Conservation (phyloP, 2,797 vertebrate genomes). For the Heterohyrax brucei region DNA sequence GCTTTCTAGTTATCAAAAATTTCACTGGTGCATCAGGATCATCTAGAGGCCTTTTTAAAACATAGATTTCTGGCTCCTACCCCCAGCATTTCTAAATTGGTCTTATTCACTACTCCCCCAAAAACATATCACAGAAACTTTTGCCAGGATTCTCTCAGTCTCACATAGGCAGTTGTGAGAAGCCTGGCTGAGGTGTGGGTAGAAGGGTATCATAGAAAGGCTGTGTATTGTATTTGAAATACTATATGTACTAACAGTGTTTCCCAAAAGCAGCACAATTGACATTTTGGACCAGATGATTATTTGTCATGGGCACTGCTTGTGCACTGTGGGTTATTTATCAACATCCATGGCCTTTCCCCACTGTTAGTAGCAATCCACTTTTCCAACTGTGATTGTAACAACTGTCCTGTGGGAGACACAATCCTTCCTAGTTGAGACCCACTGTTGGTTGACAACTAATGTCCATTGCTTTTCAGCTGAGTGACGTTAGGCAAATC, state of each 20-base stretch:
- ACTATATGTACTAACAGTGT: background rate
- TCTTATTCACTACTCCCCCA: background rate
- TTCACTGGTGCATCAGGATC: background rate
- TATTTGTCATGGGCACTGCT: background rate
- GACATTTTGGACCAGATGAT: background rate
- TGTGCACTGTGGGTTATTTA: background rate
- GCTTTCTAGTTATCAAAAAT: background rate
- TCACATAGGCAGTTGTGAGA: background rate
- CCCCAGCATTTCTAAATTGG: constrained; percentile 18
- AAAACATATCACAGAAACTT: constrained; percentile 22
- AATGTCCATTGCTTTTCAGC: background rate
- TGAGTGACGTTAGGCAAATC: background rate
- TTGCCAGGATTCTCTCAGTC: background rate
- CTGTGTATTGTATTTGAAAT: background rate
- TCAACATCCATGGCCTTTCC: background rate
- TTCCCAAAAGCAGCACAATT: background rate
- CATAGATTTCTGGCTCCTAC: background rate
- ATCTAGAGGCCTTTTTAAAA: constrained; percentile 30
- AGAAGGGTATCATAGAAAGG: background rate
- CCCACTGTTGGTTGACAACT: background rate
- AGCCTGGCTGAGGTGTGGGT: background rate
- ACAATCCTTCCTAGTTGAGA: background rate
- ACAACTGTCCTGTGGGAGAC: background rate
- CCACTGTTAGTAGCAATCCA: background rate
- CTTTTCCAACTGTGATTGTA: background rate